These are phyloP conservation scores for Cirrhinus mrigala DNA, from an alignment of 2,797 vertebrate genomes.

Conservation along the genomic window DNA sequence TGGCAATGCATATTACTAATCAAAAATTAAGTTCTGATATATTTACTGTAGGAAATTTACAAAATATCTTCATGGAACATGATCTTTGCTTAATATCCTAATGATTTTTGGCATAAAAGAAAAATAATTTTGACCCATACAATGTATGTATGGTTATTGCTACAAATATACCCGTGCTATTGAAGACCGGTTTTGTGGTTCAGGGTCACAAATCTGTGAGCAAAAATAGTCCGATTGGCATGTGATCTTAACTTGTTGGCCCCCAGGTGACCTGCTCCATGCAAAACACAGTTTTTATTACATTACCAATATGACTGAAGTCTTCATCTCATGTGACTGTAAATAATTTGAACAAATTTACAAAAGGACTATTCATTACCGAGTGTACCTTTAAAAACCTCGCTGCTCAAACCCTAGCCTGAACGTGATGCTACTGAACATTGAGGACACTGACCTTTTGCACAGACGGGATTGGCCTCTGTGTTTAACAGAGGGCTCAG, in stretches of 20 bases:
- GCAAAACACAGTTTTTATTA: not conserved
- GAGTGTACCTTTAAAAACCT: not conserved
- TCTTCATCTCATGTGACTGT: not conserved
- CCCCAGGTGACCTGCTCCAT: not conserved
- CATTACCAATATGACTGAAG: not conserved
- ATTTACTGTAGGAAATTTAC: too few species aligned
- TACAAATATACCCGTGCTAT: too few species aligned
- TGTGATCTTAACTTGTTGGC: not conserved
- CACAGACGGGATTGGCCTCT: not conserved
- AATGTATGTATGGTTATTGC: too few species aligned
- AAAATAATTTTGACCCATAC: too few species aligned
- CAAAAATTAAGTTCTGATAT: too few species aligned
- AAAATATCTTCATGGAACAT: too few species aligned
- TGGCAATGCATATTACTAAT: too few species aligned
- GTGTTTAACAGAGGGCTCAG: conserved; percentile 16
- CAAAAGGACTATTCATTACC: not conserved
- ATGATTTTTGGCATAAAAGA: too few species aligned
- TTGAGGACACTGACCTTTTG: conserved; percentile 24
- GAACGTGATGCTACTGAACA: conserved; percentile 6
- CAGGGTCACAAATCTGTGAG: too few species aligned
- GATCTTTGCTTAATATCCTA: too few species aligned
- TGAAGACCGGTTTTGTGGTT: too few species aligned
- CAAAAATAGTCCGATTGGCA: not conserved
- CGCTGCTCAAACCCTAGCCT: not conserved
- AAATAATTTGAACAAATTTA: not conserved